Base-by-base conservation (phyloP, 1,140 invertebrate genomes). In the Atta cephalotes region DNA sequence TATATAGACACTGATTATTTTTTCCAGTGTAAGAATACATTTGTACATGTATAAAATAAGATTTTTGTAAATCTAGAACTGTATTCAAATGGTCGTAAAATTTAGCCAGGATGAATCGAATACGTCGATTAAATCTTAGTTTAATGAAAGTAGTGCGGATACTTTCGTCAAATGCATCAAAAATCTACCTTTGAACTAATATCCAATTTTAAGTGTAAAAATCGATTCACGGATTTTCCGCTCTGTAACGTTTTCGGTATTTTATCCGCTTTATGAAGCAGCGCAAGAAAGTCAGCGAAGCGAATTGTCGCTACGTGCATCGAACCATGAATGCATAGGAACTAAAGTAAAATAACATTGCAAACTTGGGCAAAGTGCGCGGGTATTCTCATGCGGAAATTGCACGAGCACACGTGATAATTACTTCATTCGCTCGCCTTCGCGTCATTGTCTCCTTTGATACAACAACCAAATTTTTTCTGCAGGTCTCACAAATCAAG, bases 251-350 rank as follows among this genome's bases (percentile, higher is more conserved):
- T 60, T 82, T 87, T 86, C 56, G 78, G 62, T 74, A 89, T 87
- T 89, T 84, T 71, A 81, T 71, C 76, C 85, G 78, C 77, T 87
- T 89, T 87, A 89, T 89, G 87, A 87, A 84, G 65, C 71, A 60
- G 31, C 66, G 86, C 88, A 62, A 51, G 65, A n/a, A 78, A 85
- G 68, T 45, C 53, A 88, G 28, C 76, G 77, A 45, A 89, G 88
- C 70, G 81, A 87, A 89, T 91, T 89, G 89, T 88, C 86, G 86
- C 77, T 53, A 56, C 77, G 78, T 84, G 88, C 86, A 89, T 12
- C 79, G 35, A 66, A 70, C 86, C 68, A 60, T 86, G 86, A 91
- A 89, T 80, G 66, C 77, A 63, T 71, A 84, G 74, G 62, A 84
- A 28, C 39, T 51, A 63, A 74, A 84, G 80, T 76, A 76, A 84